Percentiles rank a stretch among this genome's conserved stretches.
Conservation (phyloP, 1,140 invertebrate genomes). For the Drosophila mauritiana region DNA sequence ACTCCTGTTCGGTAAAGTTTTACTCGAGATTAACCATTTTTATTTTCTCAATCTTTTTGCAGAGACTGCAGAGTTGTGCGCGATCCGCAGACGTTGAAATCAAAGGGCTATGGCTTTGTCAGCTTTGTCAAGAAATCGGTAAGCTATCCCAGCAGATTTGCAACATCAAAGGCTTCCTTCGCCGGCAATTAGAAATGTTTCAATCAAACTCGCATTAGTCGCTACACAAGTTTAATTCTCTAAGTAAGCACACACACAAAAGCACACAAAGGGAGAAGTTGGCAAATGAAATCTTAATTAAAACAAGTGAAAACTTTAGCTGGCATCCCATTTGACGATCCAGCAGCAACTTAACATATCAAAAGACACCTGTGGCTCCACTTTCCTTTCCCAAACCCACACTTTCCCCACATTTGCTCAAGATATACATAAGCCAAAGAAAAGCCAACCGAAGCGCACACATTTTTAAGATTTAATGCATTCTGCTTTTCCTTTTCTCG, state of each 20-base stretch:
- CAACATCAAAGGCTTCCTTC: conserved; percentile 46
- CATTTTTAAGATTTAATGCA: conserved; percentile 57
- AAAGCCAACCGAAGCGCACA: conserved; percentile 44
- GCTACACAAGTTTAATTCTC: conserved; percentile 53
- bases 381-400: not conserved
- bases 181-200: conserved; percentile 57
- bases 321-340: conserved; percentile 25
- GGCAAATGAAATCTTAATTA: conserved; percentile 59
- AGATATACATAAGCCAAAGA: conserved; percentile 30
- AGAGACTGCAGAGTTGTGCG: conserved; percentile 99
- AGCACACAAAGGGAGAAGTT: conserved; percentile 9
- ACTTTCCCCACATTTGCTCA: conserved; percentile 3
- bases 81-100: conserved; percentile 99
- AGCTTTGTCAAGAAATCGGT: conserved; percentile 99
- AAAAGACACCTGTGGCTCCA: conserved; percentile 58
- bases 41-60: conserved; percentile 84
- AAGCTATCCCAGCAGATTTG: conserved; percentile 85
- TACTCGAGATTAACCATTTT: conserved; percentile 26
- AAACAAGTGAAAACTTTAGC: conserved; percentile 47
- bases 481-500: conserved; percentile 21
- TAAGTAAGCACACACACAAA: conserved; percentile 36
- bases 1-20: not conserved
- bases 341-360: conserved; percentile 52
- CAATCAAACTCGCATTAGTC: conserved; percentile 51
- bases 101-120: conserved; percentile 99